Conservation (phyloP, 2,113 vertebrate species). For the Callorhinus ursinus region DNA sequence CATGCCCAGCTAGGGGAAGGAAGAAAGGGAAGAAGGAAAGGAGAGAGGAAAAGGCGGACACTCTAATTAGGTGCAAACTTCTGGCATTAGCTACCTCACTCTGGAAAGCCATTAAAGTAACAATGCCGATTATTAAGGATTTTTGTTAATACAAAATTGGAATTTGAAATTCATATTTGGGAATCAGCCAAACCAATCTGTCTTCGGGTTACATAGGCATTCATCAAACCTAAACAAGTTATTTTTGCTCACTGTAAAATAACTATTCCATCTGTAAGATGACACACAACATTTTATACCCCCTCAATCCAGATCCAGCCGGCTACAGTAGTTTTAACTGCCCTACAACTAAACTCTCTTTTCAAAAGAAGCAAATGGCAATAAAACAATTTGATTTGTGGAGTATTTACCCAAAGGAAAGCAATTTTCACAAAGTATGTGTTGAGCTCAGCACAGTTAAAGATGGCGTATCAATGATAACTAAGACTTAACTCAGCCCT, state of each 20-base stretch:
- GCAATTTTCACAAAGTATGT: background rate
- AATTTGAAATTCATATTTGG: slow-evolving; percentile 20
- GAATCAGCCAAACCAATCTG: background rate
- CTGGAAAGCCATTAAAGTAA: background rate
- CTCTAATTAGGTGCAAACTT: background rate
- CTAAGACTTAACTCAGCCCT: background rate
- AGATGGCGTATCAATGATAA: background rate
- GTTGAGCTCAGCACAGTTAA: background rate
- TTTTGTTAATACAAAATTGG: background rate
- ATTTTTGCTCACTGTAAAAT: background rate
- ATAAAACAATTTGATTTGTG: background rate
- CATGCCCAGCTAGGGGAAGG: background rate
- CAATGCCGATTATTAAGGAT: background rate
- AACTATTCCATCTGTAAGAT: background rate
- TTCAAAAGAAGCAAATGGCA: slow-evolving; percentile 12
- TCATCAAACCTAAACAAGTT: background rate
- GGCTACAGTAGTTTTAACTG: background rate
- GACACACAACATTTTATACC: background rate
- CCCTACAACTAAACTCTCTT: background rate
- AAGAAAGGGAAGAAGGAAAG: background rate
- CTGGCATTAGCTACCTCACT: background rate
- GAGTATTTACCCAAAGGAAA: slow-evolving; percentile 28
- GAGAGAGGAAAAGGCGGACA: background rate
- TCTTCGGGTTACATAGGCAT: background rate
- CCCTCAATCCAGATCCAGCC: background rate